These are phyloP conservation scores for Scrobipalpa costella DNA, from an alignment of 2,888 invertebrate genomes.

Conservation along the genomic window DNA sequence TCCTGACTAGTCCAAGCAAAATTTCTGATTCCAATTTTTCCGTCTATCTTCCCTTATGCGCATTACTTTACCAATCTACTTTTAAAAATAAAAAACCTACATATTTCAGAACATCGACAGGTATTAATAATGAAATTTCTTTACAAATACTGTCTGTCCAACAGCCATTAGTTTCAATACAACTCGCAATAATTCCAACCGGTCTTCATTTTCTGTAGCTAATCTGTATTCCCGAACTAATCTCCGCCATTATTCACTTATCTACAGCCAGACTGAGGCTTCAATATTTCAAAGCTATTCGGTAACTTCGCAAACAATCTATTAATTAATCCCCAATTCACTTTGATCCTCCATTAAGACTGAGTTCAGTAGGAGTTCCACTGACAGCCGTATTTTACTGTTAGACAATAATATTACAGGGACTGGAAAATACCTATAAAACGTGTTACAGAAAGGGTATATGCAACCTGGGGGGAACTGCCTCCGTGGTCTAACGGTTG, in stretches of 20 bases:
- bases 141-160: neutral
- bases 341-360: conserved; percentile 1
- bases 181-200: neutral
- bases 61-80: no score
- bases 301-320: conserved; percentile 2
- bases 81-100: neutral
- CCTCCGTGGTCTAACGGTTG: no score
- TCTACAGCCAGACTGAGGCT: neutral
- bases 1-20: no score
- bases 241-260: neutral
- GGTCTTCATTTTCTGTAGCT: neutral
- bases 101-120: no score
- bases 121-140: no score
- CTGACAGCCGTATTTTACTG: conserved; percentile 3
- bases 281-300: neutral
- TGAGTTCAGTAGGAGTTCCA: neutral
- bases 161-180: neutral
- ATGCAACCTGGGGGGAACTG: no score
- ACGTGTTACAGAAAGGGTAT: no score
- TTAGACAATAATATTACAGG: neutral
- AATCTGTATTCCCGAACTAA: neutral
- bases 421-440: neutral
- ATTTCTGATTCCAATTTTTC: no score
- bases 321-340: conserved; percentile 6
- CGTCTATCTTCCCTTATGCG: no score